A percentile compares a stretch with the other conserved stretches of the same genome.
phyloP scores from a whole-genome alignment of 2,113 vertebrate genomes.

The Megaleporinus macrocephalus region DNA sequence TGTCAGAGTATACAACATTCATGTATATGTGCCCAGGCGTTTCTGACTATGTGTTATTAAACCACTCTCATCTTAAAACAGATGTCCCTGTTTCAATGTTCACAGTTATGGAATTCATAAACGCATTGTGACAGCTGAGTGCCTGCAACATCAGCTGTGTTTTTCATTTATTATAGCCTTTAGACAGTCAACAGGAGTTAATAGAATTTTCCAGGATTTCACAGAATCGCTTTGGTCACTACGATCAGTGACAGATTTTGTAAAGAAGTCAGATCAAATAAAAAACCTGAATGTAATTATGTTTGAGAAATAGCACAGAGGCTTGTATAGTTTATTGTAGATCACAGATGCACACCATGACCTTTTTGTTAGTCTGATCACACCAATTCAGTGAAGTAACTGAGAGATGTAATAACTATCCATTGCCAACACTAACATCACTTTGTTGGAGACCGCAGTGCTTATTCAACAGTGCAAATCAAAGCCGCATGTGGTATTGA shows the following conservation, averaged over 20 bases:
- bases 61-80: no score
- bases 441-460: neutral
- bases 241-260: no score
- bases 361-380: constrained; percentile 31
- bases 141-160: neutral
- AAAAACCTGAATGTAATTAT: neutral
- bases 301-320: neutral
- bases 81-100: no score
- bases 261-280: no score
- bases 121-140: no score
- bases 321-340: no score
- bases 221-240: neutral
- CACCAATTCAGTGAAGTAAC: constrained; percentile 17
- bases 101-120: no score
- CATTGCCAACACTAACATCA: neutral
- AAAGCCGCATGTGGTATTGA: neutral
- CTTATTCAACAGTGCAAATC: neutral
- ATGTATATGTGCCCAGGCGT: no score
- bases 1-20: no score
- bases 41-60: no score
- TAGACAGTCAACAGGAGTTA: neutral
- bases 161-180: neutral
- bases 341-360: constrained; percentile 20
- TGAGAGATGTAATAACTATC: neutral
- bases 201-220: neutral